phyloP scores from a whole-genome alignment of 2,113 vertebrate genomes.

The Pyxicephalus adspersus region DNA sequence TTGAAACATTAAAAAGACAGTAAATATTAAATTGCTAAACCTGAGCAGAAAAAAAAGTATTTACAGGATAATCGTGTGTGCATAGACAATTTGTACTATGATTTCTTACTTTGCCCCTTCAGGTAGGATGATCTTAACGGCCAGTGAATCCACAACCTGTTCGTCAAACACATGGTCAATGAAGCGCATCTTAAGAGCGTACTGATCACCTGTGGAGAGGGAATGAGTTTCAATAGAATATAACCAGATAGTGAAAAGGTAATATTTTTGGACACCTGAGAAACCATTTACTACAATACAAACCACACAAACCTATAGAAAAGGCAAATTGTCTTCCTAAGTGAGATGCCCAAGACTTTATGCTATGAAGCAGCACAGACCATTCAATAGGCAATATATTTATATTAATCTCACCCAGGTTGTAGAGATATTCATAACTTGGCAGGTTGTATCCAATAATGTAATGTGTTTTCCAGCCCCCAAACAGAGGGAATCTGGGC shows the following conservation, averaged over 20 bases:
- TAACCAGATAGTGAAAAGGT: too few relatives aligned
- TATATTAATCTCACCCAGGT: conserved; percentile 78
- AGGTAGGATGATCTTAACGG: conserved; percentile 92
- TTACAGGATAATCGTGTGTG: neutral
- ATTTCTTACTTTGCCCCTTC: conserved; percentile 94
- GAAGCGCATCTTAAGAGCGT: conserved; percentile 95
- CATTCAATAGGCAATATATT: too few relatives aligned
- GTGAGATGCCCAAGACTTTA: too few relatives aligned
- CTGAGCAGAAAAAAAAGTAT: neutral
- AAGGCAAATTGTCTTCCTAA: too few relatives aligned
- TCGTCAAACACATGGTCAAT: conserved; percentile 97
- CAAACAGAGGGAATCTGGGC: conserved; percentile 94
- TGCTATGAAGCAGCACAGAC: too few relatives aligned
- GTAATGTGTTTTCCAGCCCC: conserved; percentile 98
- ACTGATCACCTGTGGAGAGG: conserved; percentile 85
- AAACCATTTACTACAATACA: too few relatives aligned
- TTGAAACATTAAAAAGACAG: conserved; percentile 10
- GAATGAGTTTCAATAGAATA: neutral
- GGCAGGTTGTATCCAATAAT: conserved; percentile 96
- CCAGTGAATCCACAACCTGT: conserved; percentile 92
- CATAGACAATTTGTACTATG: neutral
- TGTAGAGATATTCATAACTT: conserved; percentile 98
- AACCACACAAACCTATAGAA: too few relatives aligned
- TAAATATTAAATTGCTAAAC: neutral
- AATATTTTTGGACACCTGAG: too few relatives aligned